Base-by-base conservation (phyloP, 2,888 invertebrate genomes). In the Caenorhabditis sp. region DNA sequence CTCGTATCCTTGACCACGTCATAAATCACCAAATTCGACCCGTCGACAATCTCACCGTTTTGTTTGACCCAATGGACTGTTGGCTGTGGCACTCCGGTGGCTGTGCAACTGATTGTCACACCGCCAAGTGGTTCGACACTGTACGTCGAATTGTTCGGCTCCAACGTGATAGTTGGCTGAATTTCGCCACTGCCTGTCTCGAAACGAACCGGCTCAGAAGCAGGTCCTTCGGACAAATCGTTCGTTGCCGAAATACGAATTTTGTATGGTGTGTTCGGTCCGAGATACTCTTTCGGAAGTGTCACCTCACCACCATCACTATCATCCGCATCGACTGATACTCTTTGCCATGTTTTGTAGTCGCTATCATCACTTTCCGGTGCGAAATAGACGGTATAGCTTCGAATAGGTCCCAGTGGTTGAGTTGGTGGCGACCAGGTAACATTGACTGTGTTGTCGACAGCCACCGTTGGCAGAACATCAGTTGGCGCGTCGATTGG, bases 151-250 rank as follows among this genome's bases (percentile, higher is more conserved):
- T 79, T 81, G 1, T 66, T 24, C 24, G 84, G 84, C 10, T 82
- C 79, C 37, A 86, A 63, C 3, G 73, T 77, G 51, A 86, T 81
- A 1, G 78, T 71, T 10, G 86, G 86, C n/a, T 83, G 80, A 5
- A 82, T 79, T 64, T 86, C 86, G 61, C 86, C 86, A 67, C 81
- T 83, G 49, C 86, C 86, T 31, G 86, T 87, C 21, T 78, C 78
- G 62, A 87, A 86, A 1, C 66, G 60, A 17, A 75, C 58, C n/a
- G 81, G 70, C 10, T 81, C 84, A 24, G 83, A 84, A 14, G 83
- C 82, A 0, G 87, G 87, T 19, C 87, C 87, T 68, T 87, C 87
- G 2, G 81, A 82, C 37, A 83, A 77, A 67, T 87, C 87, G 53
- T 87, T 87, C n/a, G 82, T 85, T 0, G 86, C 84, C 8, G 86